phyloP scores from a whole-genome alignment of 2,888 invertebrate species.

The Brenthis hecate region DNA sequence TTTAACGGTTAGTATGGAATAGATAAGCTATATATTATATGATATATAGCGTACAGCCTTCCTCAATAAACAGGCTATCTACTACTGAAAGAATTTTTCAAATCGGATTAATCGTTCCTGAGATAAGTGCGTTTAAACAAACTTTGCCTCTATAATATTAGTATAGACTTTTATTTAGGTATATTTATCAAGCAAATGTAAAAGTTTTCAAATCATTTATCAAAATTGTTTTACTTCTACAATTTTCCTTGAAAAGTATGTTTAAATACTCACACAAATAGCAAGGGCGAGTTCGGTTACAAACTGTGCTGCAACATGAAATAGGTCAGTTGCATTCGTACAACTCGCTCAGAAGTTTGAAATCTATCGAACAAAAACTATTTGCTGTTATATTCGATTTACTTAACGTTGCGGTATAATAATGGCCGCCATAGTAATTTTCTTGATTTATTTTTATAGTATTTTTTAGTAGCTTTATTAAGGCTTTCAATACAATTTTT shows the following conservation, averaged over 20 bases:
- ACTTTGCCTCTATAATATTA: too few relatives aligned
- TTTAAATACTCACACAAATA: conserved; percentile 17
- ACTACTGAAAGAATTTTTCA: too few relatives aligned
- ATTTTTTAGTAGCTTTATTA: too few relatives aligned
- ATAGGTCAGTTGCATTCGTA: conserved; percentile 23
- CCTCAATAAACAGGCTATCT: too few relatives aligned
- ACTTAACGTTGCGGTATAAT: neutral
- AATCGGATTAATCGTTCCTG: too few relatives aligned
- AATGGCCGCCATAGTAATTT: neutral
- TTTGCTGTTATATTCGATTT: conserved; percentile 12
- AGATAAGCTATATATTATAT: too few relatives aligned
- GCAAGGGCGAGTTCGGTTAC: conserved; percentile 14
- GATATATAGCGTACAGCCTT: too few relatives aligned
- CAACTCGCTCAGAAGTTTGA: conserved; percentile 12
- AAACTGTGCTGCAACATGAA: conserved; percentile 19
- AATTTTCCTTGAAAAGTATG: conserved; percentile 10
- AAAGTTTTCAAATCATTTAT: conserved; percentile 8
- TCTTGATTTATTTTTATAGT: too few relatives aligned
- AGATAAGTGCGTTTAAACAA: too few relatives aligned
- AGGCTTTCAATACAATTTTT: too few relatives aligned
- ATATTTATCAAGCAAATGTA: neutral
- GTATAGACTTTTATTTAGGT: too few relatives aligned
- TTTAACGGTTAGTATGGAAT: too few relatives aligned
- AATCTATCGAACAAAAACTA: conserved; percentile 13
- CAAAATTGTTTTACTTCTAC: conserved; percentile 6